Percentiles rank a stretch among this genome's conserved stretches.
These are phyloP conservation scores for Ichneumoninae sp. DNA, from an alignment of 2,888 invertebrate species.

Conservation along the genomic window DNA sequence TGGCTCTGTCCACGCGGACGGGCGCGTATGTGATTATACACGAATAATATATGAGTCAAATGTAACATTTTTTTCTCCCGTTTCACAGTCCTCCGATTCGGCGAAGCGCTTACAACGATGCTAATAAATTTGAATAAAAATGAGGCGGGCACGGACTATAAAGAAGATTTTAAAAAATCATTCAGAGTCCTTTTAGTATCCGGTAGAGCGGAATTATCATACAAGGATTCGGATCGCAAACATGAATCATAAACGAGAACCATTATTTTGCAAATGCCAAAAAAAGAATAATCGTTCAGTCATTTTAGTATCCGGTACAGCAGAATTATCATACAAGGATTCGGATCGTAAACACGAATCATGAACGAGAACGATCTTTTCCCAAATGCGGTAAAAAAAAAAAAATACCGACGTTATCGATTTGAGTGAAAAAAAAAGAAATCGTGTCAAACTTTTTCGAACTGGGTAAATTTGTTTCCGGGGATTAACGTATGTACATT, in stretches of 20 bases:
- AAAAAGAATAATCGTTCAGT: not conserved
- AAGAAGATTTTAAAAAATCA: not conserved
- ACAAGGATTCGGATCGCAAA: not conserved
- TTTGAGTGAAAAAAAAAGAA: not conserved
- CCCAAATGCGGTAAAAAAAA: not conserved
- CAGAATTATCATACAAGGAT: not conserved
- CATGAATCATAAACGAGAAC: not conserved
- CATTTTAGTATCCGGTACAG: not conserved
- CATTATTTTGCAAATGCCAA: not conserved
- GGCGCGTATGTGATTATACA: not conserved
- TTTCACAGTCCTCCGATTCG: not conserved
- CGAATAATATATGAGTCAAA: not conserved
- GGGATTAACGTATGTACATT: conserved; percentile 28
- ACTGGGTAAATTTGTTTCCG: conserved; percentile 20
- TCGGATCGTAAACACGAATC: not conserved
- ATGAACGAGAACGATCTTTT: not conserved
- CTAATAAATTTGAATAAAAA: not conserved
- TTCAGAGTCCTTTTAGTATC: not conserved
- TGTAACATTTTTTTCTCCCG: not conserved
- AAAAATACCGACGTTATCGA: not conserved
- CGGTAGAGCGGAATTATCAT: not conserved
- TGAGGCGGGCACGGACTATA: not conserved
- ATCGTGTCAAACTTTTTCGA: conserved; percentile 11
- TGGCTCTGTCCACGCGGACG: not conserved
- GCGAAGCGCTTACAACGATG: not conserved